Evolutionary conservation across 2,888 invertebrate species (phyloP).

Genomic region (Aquatica leii): DNA sequence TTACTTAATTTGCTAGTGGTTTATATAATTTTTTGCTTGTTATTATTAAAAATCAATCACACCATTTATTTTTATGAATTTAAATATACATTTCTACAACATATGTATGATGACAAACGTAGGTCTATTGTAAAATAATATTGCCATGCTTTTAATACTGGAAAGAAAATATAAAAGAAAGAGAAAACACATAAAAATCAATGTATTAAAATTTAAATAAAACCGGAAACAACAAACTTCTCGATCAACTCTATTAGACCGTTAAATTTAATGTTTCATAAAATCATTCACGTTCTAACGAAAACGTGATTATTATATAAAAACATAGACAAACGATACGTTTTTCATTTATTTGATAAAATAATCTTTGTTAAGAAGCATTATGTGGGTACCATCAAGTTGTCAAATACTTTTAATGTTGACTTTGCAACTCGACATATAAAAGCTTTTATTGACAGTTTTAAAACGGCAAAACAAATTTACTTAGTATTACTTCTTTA

Average conservation of each 20-base stretch:
- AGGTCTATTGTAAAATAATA: too few species aligned
- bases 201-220: constrained; percentile 1
- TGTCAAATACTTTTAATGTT: not conserved
- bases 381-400: not conserved
- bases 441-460: constrained; percentile 1
- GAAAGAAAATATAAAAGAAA: too few species aligned
- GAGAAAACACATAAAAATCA: too few species aligned
- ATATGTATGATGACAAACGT: too few species aligned
- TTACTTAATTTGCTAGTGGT: too few species aligned
- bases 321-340: constrained; percentile 21
- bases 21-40: too few species aligned
- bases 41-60: too few species aligned
- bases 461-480: not conserved
- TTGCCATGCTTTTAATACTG: too few species aligned
- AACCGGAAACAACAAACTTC: not conserved
- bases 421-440: not conserved
- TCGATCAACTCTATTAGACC: not conserved
- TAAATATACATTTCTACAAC: too few species aligned
- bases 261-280: constrained; percentile 8
- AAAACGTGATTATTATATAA: constrained; percentile 30
- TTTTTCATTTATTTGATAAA: not conserved
- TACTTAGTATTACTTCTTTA: not conserved
- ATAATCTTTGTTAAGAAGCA: not conserved
- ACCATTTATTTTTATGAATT: too few species aligned
- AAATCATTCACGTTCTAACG: constrained; percentile 15